Conservation (phyloP, 2,888 invertebrate genomes). For the Lutraria lutraria region DNA sequence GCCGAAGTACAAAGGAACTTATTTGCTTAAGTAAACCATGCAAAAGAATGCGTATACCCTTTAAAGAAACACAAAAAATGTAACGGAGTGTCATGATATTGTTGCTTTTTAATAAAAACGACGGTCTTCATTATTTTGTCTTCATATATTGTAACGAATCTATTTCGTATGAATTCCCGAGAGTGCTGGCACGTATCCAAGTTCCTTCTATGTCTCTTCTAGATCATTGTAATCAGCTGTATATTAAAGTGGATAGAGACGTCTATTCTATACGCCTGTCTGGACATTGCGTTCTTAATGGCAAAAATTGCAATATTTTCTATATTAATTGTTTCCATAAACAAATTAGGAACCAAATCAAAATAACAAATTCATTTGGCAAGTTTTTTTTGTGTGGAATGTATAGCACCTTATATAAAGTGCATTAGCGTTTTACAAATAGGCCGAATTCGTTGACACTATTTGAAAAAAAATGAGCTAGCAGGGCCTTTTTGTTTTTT, state of each 20-base stretch:
- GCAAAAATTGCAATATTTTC: neutral
- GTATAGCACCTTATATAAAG: too few species aligned
- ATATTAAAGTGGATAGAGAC: neutral
- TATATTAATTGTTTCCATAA: slow-evolving; percentile 12
- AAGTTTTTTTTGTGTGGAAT: neutral
- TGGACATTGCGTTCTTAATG: neutral
- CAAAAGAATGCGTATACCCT: neutral
- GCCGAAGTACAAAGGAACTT: neutral
- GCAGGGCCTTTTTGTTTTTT: too few species aligned
- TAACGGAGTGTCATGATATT: neutral
- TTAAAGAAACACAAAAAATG: neutral
- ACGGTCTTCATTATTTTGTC: neutral
- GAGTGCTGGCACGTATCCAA: neutral
- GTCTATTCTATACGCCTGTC: slow-evolving; percentile 3
- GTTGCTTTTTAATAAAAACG: slow-evolving; percentile 4
- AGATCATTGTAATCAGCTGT: neutral
- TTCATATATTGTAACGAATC: neutral
- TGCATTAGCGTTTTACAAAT: too few species aligned
- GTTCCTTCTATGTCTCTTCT: neutral
- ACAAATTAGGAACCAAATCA: neutral
- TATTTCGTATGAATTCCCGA: neutral
- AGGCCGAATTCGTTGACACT: too few species aligned
- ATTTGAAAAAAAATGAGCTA: too few species aligned
- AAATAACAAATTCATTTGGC: neutral
- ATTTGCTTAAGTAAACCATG: neutral